These are phyloP conservation scores for Mustela lutreola DNA, from an alignment of 2,113 vertebrate species.

Conservation along the genomic window DNA sequence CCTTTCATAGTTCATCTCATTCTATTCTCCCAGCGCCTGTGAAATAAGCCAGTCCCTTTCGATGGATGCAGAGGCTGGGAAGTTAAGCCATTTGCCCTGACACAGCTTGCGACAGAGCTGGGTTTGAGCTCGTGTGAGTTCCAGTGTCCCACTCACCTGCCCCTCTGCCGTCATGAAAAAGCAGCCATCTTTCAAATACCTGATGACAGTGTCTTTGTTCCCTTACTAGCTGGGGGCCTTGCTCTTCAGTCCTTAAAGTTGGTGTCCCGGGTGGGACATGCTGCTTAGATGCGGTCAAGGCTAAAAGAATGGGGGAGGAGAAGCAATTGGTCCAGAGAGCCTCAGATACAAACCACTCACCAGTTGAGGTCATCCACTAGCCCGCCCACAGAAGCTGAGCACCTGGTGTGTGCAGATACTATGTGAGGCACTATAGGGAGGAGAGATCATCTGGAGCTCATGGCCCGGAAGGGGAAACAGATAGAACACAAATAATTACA, in stretches of 20 bases:
- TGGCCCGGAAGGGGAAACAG: not conserved
- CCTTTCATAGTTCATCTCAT: not conserved
- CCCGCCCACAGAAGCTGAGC: not conserved
- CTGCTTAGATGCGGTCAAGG: not conserved
- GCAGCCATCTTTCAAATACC: not conserved
- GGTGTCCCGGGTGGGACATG: not conserved
- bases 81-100: not conserved
- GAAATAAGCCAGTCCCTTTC: not conserved
- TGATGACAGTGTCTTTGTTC: not conserved
- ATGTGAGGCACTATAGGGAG: not conserved
- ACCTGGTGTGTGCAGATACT: not conserved
- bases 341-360: not conserved
- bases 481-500: not conserved
- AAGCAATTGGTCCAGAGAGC: not conserved
- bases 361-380: not conserved
- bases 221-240: not conserved
- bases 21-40: not conserved
- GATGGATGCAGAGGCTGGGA: not conserved
- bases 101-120: not conserved
- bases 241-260: not conserved
- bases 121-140: not conserved
- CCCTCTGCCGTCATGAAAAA: not conserved
- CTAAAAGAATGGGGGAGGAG: not conserved
- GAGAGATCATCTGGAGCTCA: not conserved
- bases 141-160: not conserved